These are phyloP conservation scores for Nannobrachium achirus DNA, from an alignment of 2,113 vertebrate species.

Conservation along the genomic window DNA sequence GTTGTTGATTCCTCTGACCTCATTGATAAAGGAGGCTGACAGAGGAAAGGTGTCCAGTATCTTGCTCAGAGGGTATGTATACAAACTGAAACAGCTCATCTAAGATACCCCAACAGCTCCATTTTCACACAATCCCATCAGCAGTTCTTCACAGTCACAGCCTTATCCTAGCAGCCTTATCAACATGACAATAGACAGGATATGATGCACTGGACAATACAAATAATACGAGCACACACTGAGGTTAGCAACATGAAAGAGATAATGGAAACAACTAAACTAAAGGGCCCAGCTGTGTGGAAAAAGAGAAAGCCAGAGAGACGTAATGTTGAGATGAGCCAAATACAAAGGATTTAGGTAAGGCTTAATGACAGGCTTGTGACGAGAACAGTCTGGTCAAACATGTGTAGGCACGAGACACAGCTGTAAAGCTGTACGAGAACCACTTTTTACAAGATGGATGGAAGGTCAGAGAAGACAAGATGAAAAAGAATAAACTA, in stretches of 20 bases:
- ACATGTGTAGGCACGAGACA: background rate
- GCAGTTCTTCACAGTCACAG: constrained; percentile 4
- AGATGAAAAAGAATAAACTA: background rate
- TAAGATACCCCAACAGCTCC: background rate
- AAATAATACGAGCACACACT: constrained; percentile 27
- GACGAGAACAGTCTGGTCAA: background rate
- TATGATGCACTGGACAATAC: constrained; percentile 19
- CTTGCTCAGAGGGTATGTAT: background rate
- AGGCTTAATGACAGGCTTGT: background rate
- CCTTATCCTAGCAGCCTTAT: constrained; percentile 16
- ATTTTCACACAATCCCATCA: constrained; percentile 1
- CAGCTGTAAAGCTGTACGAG: no score
- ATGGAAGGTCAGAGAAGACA: background rate
- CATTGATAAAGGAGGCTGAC: constrained; percentile 21
- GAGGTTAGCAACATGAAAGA: constrained; percentile 6
- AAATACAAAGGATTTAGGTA: background rate
- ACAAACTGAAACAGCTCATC: background rate
- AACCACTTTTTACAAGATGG: background rate
- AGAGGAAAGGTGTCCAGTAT: background rate
- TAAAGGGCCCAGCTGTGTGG: background rate
- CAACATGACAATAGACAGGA: constrained; percentile 38
- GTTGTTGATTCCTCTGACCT: constrained; percentile 18
- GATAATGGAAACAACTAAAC: background rate
- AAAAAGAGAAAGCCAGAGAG: background rate
- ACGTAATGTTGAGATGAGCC: background rate